phyloP scores from a whole-genome alignment of 64 coral and sea anemone genomes.

The Acropora tenuis region DNA sequence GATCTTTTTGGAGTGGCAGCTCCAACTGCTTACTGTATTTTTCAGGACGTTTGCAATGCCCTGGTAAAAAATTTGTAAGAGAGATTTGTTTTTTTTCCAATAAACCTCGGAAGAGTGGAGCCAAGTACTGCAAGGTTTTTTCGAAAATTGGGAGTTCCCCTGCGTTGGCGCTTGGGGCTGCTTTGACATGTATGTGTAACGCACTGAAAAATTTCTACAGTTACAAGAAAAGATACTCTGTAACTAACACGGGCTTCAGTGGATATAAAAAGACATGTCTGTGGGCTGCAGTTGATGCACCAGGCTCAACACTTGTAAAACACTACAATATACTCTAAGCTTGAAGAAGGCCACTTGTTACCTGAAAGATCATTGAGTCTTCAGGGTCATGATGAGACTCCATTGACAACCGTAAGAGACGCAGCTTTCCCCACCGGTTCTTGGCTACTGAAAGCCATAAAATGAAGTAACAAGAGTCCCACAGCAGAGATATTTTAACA shows the following conservation, averaged over 20 bases:
- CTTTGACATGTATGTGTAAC: conserved; percentile 47
- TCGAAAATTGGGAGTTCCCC: conserved; percentile 62
- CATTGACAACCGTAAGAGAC: conserved; percentile 39
- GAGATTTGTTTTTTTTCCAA: conserved; percentile 27
- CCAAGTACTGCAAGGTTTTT: conserved; percentile 40
- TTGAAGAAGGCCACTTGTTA: conserved; percentile 46
- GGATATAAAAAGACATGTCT: conserved; percentile 39
- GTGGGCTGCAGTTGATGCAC: conserved; percentile 53
- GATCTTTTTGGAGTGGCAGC: not conserved
- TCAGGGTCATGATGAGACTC: conserved; percentile 16
- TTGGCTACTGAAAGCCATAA: conserved; percentile 65
- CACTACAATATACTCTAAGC: conserved; percentile 4
- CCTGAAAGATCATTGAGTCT: conserved; percentile 27
- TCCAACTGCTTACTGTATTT: not conserved
- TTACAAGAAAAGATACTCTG: conserved; percentile 61
- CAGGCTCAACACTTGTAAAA: conserved; percentile 31
- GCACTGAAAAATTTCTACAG: conserved; percentile 54
- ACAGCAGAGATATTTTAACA: conserved; percentile 62
- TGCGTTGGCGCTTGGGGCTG: conserved; percentile 46
- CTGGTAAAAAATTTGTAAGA: not conserved
- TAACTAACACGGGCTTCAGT: conserved; percentile 50
- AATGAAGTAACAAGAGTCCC: conserved; percentile 36
- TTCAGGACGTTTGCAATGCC: not conserved
- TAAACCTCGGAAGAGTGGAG: conserved; percentile 27
- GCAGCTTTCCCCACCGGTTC: conserved; percentile 44